Evolutionary conservation across 2,888 invertebrate genomes (phyloP).

Genomic region (Fragum fragum): DNA sequence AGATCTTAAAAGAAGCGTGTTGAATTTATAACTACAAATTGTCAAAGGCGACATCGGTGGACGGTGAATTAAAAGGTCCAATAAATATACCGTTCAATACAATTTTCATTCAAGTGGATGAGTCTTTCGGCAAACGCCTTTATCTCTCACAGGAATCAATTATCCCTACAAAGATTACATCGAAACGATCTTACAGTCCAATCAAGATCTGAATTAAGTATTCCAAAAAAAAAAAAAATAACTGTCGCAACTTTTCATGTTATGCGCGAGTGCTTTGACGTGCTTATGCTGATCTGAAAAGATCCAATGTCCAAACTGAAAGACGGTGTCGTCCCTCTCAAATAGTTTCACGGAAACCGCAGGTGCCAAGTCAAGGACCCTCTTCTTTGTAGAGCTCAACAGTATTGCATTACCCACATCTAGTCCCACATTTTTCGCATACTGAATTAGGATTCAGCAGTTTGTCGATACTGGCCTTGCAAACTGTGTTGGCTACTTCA

Average conservation of each 20-base stretch:
- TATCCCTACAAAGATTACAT: slow-evolving; percentile 64
- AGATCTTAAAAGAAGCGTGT: slow-evolving; percentile 48
- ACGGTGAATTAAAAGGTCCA: slow-evolving; percentile 1
- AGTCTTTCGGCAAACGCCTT: slow-evolving; percentile 44
- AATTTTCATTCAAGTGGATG: slow-evolving; percentile 52
- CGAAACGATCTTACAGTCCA: slow-evolving; percentile 50
- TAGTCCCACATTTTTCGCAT: slow-evolving; percentile 40
- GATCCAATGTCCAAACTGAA: slow-evolving; percentile 45
- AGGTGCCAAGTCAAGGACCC: slow-evolving; percentile 49
- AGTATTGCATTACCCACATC: slow-evolving; percentile 29
- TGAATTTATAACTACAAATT: slow-evolving; percentile 42
- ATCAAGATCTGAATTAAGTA: slow-evolving; percentile 40
- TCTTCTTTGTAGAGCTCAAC: slow-evolving; percentile 31
- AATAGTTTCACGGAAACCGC: slow-evolving; percentile 56
- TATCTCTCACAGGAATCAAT: slow-evolving; percentile 45
- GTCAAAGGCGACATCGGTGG: slow-evolving; percentile 19
- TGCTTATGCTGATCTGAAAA: slow-evolving; percentile 42
- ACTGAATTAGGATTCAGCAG: slow-evolving; percentile 28
- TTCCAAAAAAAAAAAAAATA: slow-evolving; percentile 55
- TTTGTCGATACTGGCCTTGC: slow-evolving; percentile 31
- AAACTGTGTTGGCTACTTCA: slow-evolving; percentile 40
- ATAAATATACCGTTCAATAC: slow-evolving; percentile 48
- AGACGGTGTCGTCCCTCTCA: slow-evolving; percentile 38
- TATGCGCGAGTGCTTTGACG: slow-evolving; percentile 53
- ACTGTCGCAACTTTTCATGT: slow-evolving; percentile 54